Conservation (phyloP, 37 sponge, comb jelly and placozoan genomes). For the Crambe crambe region DNA sequence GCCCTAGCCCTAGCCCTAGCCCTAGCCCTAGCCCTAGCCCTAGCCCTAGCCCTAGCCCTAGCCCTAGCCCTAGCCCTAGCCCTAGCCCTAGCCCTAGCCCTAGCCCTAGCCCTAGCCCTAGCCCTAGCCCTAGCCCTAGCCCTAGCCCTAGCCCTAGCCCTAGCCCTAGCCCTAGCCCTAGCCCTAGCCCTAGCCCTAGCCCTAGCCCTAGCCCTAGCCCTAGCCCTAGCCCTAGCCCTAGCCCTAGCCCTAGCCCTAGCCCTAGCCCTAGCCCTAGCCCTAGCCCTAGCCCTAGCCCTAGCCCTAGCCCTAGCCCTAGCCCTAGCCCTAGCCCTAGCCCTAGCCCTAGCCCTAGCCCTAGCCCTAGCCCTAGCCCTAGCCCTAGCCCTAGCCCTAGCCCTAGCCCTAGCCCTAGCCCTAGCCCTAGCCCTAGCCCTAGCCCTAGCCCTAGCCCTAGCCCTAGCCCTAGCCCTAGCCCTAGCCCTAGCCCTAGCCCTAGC, state of each 20-base stretch:
- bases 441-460: not conserved
- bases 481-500: not conserved
- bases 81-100: not conserved
- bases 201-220: not conserved
- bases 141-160: not conserved
- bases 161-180: not conserved
- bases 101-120: not conserved
- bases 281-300: constrained; percentile 5
- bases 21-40: not conserved
- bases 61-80: constrained; percentile 12
- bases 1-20: not conserved
- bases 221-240: not conserved
- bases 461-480: not conserved
- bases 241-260: not conserved
- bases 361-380: not conserved
- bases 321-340: not conserved
- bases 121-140: not conserved
- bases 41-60: not conserved
- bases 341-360: not conserved
- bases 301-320: not conserved
- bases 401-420: not conserved
- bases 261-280: not conserved
- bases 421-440: not conserved
- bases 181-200: not conserved
- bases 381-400: not conserved